A percentile compares a stretch with the other conserved stretches of the same genome.
Conservation (phyloP, 2,888 invertebrate genomes). For the Oscheius onirici region DNA sequence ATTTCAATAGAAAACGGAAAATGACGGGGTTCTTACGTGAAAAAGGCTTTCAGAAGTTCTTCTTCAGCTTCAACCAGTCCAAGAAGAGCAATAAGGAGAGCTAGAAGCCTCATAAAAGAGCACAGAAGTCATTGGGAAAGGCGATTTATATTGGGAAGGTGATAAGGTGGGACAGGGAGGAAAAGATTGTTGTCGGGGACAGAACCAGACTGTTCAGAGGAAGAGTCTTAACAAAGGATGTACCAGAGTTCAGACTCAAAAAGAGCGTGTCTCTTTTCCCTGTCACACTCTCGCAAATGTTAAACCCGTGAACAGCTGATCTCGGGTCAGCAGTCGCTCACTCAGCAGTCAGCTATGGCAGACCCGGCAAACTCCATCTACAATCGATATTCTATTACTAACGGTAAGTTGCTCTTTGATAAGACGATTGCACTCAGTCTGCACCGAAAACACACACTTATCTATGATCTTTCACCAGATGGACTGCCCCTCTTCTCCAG, state of each 20-base stretch:
- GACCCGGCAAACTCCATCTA: conserved; percentile 45
- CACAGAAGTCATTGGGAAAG: background rate
- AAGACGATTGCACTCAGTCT: background rate
- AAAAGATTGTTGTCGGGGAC: background rate
- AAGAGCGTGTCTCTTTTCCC: no score
- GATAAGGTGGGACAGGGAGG: background rate
- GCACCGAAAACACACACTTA: background rate
- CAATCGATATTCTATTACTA: conserved; percentile 43
- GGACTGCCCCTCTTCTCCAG: conserved; percentile 35
- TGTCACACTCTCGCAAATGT: background rate
- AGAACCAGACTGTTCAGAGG: background rate
- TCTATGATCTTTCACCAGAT: background rate
- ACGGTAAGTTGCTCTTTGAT: conserved; percentile 4
- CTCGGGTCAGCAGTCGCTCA: conserved; percentile 21
- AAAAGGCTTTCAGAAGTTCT: conserved; percentile 2
- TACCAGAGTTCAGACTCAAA: no score
- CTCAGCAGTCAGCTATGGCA: conserved; percentile 37
- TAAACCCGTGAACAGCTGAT: conserved; percentile 24
- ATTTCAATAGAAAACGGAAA: no score
- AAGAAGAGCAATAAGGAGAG: background rate
- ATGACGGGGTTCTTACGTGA: no score
- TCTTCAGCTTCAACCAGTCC: conserved; percentile 14
- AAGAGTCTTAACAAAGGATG: background rate
- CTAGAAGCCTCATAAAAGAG: conserved; percentile 2
- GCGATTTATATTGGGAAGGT: background rate